These are phyloP conservation scores for Hirundichthys speculiger DNA, from an alignment of 2,113 vertebrate species.

Conservation along the genomic window DNA sequence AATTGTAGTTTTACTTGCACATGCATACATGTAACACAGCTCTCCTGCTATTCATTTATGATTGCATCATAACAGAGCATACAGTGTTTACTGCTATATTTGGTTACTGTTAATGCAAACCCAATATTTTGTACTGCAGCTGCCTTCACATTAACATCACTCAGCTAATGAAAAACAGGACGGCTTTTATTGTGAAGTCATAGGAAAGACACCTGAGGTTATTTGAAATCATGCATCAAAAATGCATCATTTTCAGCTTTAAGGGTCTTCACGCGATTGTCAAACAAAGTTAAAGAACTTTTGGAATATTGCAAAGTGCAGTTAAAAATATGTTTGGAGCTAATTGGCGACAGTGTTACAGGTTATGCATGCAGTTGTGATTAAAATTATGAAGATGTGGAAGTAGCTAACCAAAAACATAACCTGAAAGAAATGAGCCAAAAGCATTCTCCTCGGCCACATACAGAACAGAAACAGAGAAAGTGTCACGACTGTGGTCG, in stretches of 20 bases:
- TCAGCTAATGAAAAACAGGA: slow-evolving; percentile 7
- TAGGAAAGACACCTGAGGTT: slow-evolving; percentile 1
- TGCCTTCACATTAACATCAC: slow-evolving; percentile 7
- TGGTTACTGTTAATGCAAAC: slow-evolving; percentile 15
- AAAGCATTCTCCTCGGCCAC: neutral
- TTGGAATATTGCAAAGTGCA: neutral
- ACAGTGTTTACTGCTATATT: slow-evolving; percentile 8
- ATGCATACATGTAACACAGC: neutral
- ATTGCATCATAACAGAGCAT: slow-evolving; percentile 5
- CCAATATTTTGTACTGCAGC: slow-evolving; percentile 11
- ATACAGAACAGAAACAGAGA: neutral
- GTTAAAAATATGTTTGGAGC: neutral
- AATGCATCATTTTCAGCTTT: neutral
- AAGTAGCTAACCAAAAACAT: neutral
- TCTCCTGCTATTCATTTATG: neutral
- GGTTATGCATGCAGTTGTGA: too few relatives aligned
- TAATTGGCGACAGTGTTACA: neutral
- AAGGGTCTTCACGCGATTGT: neutral
- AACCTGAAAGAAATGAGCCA: neutral
- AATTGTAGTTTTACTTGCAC: neutral
- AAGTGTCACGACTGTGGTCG: neutral
- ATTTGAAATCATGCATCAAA: neutral
- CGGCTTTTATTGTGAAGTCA: slow-evolving; percentile 7
- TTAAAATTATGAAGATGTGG: too few relatives aligned
- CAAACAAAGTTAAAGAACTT: neutral